Conservation (phyloP, 2,888 invertebrate genomes). For the Pristionchus fissidentatus region DNA sequence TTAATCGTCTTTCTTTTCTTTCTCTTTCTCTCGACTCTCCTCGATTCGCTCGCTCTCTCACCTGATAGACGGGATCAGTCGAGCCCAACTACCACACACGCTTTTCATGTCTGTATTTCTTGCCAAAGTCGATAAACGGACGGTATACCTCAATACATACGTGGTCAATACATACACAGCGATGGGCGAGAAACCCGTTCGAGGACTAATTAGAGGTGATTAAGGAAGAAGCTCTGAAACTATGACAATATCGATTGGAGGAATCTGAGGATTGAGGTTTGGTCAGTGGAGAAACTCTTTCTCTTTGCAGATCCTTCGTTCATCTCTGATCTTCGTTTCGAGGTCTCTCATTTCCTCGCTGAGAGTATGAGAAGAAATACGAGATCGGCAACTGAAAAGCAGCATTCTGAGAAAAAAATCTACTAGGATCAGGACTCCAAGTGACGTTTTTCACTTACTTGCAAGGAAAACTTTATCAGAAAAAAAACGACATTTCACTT, state of each 20-base stretch:
- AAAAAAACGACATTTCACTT: too few relatives aligned
- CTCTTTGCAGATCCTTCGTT: conserved; percentile 42
- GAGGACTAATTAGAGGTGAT: background rate
- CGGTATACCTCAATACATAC: background rate
- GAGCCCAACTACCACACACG: background rate
- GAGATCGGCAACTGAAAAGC: conserved; percentile 44
- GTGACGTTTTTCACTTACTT: too few relatives aligned
- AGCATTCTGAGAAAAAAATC: too few relatives aligned
- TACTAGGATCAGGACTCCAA: too few relatives aligned
- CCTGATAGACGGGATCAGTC: background rate
- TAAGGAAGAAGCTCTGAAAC: background rate
- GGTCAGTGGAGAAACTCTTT: conserved; percentile 36
- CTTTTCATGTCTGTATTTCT: conserved; percentile 33
- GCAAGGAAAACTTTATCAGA: too few relatives aligned
- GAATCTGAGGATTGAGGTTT: background rate
- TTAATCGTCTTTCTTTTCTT: conserved; percentile 42
- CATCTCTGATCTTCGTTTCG: conserved; percentile 38
- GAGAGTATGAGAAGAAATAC: conserved; percentile 19
- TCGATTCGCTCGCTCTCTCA: conserved; percentile 8
- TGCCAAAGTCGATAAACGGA: background rate
- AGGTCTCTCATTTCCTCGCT: conserved; percentile 42
- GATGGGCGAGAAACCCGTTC: background rate
- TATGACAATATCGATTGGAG: background rate
- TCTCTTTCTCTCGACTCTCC: too few relatives aligned
- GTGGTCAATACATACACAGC: background rate